Evolutionary conservation across 2,113 vertebrate species (phyloP), one percentile per base, ranked within the genome.

Genomic region (Brienomyrus longianalis): DNA sequence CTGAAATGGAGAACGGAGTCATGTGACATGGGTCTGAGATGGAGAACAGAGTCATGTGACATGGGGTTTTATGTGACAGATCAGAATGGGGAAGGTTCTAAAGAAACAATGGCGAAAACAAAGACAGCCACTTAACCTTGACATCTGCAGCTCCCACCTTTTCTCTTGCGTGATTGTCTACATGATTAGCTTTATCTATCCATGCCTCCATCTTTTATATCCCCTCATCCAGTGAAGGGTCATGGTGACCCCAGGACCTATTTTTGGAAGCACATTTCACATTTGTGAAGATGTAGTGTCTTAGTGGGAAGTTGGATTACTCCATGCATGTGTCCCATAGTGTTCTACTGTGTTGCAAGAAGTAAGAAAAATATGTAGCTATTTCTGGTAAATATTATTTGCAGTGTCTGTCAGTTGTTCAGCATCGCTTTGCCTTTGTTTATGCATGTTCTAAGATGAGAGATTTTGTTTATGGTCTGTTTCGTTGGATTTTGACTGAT

Each of bases 401-500:
- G 45, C 80, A 19, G 35, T n/a, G 15, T 83, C 80, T 48, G 39
- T 47, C 51, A 74, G 47, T 52, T 51, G 13, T 59, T 2, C 13
- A 15, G 52, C 86, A 13, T 56, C 77, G 0, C 39, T 74, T 85
- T 31, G n/a, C 39, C 50, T 77, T 66, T 35, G 31, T 88, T 74
- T 88, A 88, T 43, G 27, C 17, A 54, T 87, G 86, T 89, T 88
- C 77, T 35, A 84, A 39, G 74, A 52, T 39, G 74, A 83, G 43
- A 88, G 87, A 31, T 56, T 83, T 90, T 86, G 85, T 88, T 74
- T 91, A 89, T 80, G 83, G 47, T 50, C 74, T 54, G 83, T 89
- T 88, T 86, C 52, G 27, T 51, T 88, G 80, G 51, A 51, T 88
- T 90, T 87, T 90, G 85, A 91, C 88, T 90, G 89, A 91, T 91